Evolutionary conservation across 2,113 vertebrate species (phyloP), one percentile per base, ranked within the genome.

Genomic region (Cepphus grylle): DNA sequence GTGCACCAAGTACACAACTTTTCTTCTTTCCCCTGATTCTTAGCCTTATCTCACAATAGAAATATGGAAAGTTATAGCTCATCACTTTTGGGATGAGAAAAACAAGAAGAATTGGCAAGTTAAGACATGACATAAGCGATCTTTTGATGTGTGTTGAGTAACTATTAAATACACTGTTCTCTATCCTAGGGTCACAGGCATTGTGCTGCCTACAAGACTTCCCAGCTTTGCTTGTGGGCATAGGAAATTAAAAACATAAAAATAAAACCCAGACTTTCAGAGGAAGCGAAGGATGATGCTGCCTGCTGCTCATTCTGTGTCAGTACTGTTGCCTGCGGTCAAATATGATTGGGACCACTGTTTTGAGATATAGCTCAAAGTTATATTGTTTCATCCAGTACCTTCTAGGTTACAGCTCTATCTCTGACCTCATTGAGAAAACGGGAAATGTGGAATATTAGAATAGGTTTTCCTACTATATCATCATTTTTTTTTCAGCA

Each of bases 161-260:
- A 69, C 59, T 85, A 72, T 27, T 72, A 74, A 88, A 72, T 26
- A 42, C 8, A 9, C 13, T 32, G 8, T 40, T 88, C 71, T 88
- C 7, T 79, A 8, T 73, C 67, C 36, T 58, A 18, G 40, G 2
- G 67, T 90, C 71, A 81, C 55, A 73, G 59, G n/a, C 53, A 66
- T 3, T 47, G 21, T 88, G 72, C 66, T 83, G 23, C 7, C 3
- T 70, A 16, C 40, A 61, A 56, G 67, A 77, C 5, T 91, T 94
- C 45, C 38, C 53, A 88, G 43, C 21, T 80, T 80, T 80, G 86
- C 83, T 91, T 65, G 40, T 83, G 63, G 91, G 29, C 40, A 73
- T 15, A 67, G 53, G 49, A 90, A 91, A 96, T 93, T 88, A 93
- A 91, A 79, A 69, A 29, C 83, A 79, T 50, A 72, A 59, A 95